Conservation (phyloP, 2,113 vertebrate species). For the Pantherophis guttatus region DNA sequence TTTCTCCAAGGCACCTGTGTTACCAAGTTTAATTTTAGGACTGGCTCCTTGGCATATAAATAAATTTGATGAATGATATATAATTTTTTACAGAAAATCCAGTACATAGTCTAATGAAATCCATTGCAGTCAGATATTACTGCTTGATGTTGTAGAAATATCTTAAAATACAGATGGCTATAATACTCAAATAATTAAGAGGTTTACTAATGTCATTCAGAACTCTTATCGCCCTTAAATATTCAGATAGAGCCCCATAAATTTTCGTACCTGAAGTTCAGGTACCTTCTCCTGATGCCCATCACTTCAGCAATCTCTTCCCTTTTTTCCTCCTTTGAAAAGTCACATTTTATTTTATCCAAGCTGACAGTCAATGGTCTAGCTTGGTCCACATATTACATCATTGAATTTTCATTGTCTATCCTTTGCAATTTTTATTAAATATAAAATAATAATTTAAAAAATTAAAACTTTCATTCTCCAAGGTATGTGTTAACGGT, state of each 20-base stretch:
- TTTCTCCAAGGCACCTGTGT: not conserved
- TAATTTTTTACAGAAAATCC: not conserved
- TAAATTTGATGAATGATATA: not conserved
- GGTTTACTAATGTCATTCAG: not conserved
- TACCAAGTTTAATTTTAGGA: not conserved
- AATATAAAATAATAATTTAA: not conserved
- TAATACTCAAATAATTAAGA: not conserved
- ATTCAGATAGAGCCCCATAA: not conserved
- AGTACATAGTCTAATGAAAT: not conserved
- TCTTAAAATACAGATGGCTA: not conserved
- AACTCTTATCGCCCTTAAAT: too few species aligned
- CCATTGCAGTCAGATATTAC: not conserved
- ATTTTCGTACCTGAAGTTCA: not conserved
- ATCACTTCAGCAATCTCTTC: not conserved
- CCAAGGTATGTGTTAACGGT: not conserved
- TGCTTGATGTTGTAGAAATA: not conserved
- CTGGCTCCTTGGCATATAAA: not conserved
- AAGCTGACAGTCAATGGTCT: not conserved
- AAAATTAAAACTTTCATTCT: not conserved
- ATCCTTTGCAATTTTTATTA: not conserved
- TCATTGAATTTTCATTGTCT: not conserved
- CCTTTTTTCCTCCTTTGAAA: not conserved
- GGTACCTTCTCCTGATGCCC: not conserved
- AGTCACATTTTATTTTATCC: not conserved
- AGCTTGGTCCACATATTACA: not conserved